Evolutionary conservation across 2,113 vertebrate genomes (phyloP), one percentile per base, ranked within the genome.

Genomic region (Eulacestoma nigropectus): DNA sequence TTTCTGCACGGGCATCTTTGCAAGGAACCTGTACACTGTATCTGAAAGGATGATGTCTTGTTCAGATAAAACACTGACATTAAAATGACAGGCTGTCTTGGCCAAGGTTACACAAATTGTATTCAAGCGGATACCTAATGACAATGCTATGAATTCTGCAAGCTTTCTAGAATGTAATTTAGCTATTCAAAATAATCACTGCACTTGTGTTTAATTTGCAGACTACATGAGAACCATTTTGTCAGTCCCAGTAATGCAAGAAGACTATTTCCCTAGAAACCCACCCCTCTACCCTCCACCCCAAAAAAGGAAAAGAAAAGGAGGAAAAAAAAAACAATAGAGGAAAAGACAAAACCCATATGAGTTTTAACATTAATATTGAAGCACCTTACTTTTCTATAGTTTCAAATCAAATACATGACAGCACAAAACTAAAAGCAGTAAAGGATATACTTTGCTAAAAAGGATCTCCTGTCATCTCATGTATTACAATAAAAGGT

Each of bases 91-190:
- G 98, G 98, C 98, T 98, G 98, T 98, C 98, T 98, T 98, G 98
- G 97, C 98, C 98, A 99, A 99, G 99, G 99, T 99, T 99, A 99
- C 98, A 98, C 98, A 98, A 99, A 99, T 98, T 98, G 98, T 98
- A 98, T 97, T 98, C 97, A 98, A 98, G 98, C 98, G 98, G 98
- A 98, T 97, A 98, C 98, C 98, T 98, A 98, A 99, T 98, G 98
- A 99, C 98, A 98, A 98, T 97, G 98, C 98, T 98, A 98, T 98
- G 98, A 99, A 99, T 98, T 98, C 99, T 98, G 98, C 98, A 98
- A 98, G 98, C 97, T 98, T 98, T 98, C 98, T 98, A 98, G 98
- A 99, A 98, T 98, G 98, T 98, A 98, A 99, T 99, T 99, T 98
- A 98, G 98, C 98, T 98, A 98, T 98, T 98, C 98, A 98, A 98